phyloP scores from a whole-genome alignment of 2,797 vertebrate species.

The Argya squamiceps region DNA sequence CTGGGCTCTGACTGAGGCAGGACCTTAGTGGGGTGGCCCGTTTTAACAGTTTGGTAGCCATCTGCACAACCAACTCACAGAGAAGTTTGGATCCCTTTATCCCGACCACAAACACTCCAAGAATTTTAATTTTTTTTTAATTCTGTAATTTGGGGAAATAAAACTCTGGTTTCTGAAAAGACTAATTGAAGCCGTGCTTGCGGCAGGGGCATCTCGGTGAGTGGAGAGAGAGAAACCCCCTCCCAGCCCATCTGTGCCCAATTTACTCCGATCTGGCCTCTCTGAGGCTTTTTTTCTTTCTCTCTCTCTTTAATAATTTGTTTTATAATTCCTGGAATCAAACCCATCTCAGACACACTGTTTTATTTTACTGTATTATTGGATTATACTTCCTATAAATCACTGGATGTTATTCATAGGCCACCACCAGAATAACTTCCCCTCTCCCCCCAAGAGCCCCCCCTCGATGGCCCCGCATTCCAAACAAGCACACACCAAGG shows the following conservation, averaged over 20 bases:
- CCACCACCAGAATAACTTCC: conserved; percentile 77
- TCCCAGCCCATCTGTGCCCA: conserved; percentile 92
- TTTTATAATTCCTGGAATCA: conserved; percentile 98
- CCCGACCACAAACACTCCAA: conserved; percentile 66
- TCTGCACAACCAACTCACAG: conserved; percentile 35
- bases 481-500: conserved; percentile 70
- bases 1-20: not conserved
- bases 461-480: conserved; percentile 74
- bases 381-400: conserved; percentile 99
- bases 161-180: conserved; percentile 71
- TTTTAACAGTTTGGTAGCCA: conserved; percentile 70
- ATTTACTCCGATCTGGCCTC: conserved; percentile 87
- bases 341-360: conserved; percentile 89
- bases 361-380: conserved; percentile 96
- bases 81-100: conserved; percentile 58
- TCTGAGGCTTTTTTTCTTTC: conserved; percentile 54
- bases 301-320: conserved; percentile 90
- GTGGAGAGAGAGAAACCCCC: conserved; percentile 63
- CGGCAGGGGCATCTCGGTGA: conserved; percentile 72
- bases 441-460: not conserved
- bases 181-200: conserved; percentile 79
- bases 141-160: conserved; percentile 75
- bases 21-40: conserved; percentile 5
- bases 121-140: conserved; percentile 77
- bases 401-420: conserved; percentile 94